These are phyloP conservation scores for Gallinago undulata DNA, from an alignment of 2,113 vertebrate species.

Conservation along the genomic window DNA sequence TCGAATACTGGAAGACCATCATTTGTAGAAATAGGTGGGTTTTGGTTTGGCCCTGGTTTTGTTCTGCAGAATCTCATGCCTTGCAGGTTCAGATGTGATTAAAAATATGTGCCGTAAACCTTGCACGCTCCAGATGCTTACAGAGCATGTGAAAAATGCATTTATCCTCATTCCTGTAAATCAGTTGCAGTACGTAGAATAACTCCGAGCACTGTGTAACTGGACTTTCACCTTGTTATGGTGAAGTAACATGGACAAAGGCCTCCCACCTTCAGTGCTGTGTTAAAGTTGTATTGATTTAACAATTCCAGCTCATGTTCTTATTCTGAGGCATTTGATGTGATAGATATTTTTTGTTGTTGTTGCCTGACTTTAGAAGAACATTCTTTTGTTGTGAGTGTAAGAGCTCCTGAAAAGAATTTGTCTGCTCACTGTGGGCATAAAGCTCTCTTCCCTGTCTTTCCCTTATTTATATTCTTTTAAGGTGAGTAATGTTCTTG, in stretches of 20 bases:
- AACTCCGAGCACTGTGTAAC: background rate
- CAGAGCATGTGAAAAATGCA: background rate
- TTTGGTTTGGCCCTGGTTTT: background rate
- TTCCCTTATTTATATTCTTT: background rate
- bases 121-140: background rate
- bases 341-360: background rate
- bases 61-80: background rate
- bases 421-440: background rate
- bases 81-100: background rate
- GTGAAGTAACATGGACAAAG: background rate
- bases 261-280: background rate
- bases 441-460: background rate
- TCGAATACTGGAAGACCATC: background rate
- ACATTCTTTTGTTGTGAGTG: background rate
- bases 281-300: background rate
- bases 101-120: background rate
- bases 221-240: conserved; percentile 18
- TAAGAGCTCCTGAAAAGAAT: background rate
- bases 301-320: background rate
- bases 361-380: background rate
- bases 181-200: background rate
- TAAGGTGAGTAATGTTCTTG: background rate
- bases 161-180: background rate
- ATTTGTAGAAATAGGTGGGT: background rate
- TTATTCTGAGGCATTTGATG: background rate